Conservation (phyloP, 1,140 invertebrate genomes). For the Helicoverpa armigera region DNA sequence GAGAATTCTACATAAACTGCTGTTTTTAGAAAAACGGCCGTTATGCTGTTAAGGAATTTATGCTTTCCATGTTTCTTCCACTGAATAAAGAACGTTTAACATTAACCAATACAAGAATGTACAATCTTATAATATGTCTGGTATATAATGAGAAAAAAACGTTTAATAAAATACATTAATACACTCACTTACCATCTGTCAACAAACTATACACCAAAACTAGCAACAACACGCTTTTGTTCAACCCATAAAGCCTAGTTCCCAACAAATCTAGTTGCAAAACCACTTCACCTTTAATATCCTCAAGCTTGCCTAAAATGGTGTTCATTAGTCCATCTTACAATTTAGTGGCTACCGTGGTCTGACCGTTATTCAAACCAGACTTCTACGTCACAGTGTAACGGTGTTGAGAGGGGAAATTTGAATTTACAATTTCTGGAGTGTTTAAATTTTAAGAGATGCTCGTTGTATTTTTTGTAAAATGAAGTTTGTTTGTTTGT, state of each 20-base stretch:
- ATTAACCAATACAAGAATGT: too few relatives aligned
- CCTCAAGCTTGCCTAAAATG: not conserved
- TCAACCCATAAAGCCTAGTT: not conserved
- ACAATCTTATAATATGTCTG: too few relatives aligned
- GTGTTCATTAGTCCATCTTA: constrained; percentile 8
- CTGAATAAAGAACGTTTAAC: too few relatives aligned
- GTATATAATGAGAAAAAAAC: too few relatives aligned
- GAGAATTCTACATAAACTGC: too few relatives aligned
- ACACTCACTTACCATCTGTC: not conserved
- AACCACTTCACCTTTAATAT: constrained; percentile 3
- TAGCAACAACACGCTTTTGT: not conserved
- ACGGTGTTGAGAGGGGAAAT: not conserved
- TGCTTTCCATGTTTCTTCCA: too few relatives aligned
- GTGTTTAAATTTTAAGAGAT: not conserved
- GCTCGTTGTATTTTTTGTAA: not conserved
- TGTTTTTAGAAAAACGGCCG: too few relatives aligned
- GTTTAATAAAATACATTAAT: too few relatives aligned
- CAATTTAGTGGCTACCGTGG: not conserved
- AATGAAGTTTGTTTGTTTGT: not conserved
- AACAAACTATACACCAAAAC: not conserved
- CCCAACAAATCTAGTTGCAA: not conserved
- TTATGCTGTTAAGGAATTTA: too few relatives aligned
- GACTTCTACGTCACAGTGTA: not conserved
- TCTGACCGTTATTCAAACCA: not conserved
- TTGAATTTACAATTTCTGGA: constrained; percentile 4